Evolutionary conservation across 2,888 invertebrate genomes (phyloP).

Genomic region (Orthosia gothica): DNA sequence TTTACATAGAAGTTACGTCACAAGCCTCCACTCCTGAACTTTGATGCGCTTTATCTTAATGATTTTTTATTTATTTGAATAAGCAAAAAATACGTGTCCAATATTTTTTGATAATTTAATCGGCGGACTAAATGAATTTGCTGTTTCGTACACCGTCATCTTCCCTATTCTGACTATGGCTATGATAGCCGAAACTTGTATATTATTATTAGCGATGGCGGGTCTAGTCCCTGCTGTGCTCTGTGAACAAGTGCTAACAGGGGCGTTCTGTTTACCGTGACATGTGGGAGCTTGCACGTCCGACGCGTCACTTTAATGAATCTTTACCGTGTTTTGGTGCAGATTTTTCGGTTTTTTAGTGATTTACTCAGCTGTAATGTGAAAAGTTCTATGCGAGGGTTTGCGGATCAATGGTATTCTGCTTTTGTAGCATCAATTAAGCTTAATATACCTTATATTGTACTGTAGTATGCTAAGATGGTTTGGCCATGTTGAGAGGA

Average conservation of each 20-base stretch:
- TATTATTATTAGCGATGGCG: neutral
- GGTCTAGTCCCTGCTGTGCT: neutral
- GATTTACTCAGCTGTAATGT: neutral
- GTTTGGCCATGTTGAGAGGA: no score
- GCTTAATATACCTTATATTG: neutral
- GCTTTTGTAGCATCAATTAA: neutral
- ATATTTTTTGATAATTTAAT: no score
- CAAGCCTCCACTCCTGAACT: no score
- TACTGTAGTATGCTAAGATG: no score
- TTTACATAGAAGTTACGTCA: no score
- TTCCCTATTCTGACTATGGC: neutral
- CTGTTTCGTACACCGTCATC: no score
- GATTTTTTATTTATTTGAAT: no score
- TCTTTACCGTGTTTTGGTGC: neutral
- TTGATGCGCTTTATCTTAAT: no score
- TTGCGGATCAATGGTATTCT: neutral
- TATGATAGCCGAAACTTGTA: neutral
- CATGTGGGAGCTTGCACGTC: constrained; percentile 64
- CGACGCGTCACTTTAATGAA: constrained; percentile 59
- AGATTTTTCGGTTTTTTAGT: constrained; percentile 9
- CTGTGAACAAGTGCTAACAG: constrained; percentile 7
- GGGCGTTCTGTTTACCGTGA: constrained; percentile 59
- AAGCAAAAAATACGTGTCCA: no score
- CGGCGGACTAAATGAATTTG: no score
- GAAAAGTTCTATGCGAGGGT: neutral